These are phyloP conservation scores for Campoletis raptor DNA, from an alignment of 2,888 invertebrate genomes.

Conservation along the genomic window DNA sequence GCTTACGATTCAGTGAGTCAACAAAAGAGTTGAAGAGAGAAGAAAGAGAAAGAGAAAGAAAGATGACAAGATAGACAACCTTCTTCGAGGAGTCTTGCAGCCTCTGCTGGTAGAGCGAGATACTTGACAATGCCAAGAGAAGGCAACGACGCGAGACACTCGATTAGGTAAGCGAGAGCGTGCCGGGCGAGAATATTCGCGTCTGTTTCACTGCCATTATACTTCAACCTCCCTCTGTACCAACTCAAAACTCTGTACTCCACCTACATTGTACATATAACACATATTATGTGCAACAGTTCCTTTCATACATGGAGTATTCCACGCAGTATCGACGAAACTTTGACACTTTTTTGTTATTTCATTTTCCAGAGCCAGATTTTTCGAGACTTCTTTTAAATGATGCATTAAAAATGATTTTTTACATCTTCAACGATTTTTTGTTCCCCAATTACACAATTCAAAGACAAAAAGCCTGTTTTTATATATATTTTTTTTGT, in stretches of 20 bases:
- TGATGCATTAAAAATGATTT: not conserved
- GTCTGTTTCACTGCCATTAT: constrained; percentile 63
- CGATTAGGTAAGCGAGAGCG: constrained; percentile 79
- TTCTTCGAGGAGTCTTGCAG: constrained; percentile 42
- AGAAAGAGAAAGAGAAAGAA: constrained; percentile 49
- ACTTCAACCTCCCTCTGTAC: constrained; percentile 46
- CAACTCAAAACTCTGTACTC: constrained; percentile 46
- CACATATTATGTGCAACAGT: constrained; percentile 7
- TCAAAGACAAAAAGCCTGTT: no score
- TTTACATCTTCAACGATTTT: not conserved
- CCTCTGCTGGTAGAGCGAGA: constrained; percentile 46
- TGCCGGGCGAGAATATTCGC: constrained; percentile 69
- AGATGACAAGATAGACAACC: constrained; percentile 31
- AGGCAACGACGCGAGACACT: constrained; percentile 74
- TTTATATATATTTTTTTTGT: not conserved
- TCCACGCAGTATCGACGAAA: not conserved
- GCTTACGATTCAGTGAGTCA: constrained; percentile 21
- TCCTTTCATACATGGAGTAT: not conserved
- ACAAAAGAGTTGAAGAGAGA: constrained; percentile 34
- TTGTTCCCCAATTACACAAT: no score
- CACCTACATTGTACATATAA: constrained; percentile 31
- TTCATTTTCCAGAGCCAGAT: not conserved
- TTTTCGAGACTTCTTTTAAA: not conserved
- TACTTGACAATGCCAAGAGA: constrained; percentile 73
- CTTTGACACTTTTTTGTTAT: not conserved